phyloP scores from a whole-genome alignment of 2,797 vertebrate genomes.

The Danio tinwini region DNA sequence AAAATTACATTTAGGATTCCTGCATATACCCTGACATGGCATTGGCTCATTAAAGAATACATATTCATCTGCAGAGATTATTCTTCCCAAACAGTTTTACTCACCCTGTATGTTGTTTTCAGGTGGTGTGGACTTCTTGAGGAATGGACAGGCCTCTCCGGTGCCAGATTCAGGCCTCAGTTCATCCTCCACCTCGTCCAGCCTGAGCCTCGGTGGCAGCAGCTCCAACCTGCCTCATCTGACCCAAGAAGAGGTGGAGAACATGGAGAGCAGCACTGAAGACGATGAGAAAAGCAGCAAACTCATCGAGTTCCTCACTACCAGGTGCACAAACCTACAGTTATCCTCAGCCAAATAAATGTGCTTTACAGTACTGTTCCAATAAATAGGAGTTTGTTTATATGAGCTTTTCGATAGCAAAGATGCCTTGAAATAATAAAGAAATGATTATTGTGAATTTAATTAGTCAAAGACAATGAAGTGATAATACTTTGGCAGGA shows the following conservation, averaged over 20 bases:
- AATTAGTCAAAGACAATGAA: too few species aligned
- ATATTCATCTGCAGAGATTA: background rate
- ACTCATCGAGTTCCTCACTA: slow-evolving; percentile 96
- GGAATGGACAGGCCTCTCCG: slow-evolving; percentile 91
- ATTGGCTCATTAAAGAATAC: background rate
- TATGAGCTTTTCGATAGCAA: too few species aligned
- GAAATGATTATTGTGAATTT: too few species aligned
- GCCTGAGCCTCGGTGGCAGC: slow-evolving; percentile 90
- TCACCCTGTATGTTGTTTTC: slow-evolving; percentile 3
- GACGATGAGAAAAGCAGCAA: slow-evolving; percentile 96
- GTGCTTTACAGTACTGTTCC: too few species aligned
- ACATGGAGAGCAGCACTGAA: slow-evolving; percentile 86
- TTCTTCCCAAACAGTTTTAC: slow-evolving; percentile 72
- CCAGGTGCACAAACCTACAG: slow-evolving; percentile 85
- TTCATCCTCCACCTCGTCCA: slow-evolving; percentile 96
- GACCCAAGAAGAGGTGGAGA: slow-evolving; percentile 83
- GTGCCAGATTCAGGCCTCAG: slow-evolving; percentile 94
- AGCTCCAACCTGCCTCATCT: slow-evolving; percentile 88
- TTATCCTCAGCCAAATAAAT: background rate
- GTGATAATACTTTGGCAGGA: too few species aligned
- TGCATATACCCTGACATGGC: too few species aligned
- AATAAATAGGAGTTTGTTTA: too few species aligned
- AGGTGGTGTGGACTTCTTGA: slow-evolving; percentile 95
- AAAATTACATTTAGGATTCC: too few species aligned
- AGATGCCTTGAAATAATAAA: too few species aligned